Evolutionary conservation across 2,113 vertebrate genomes (phyloP), one percentile per base, ranked within the genome.

Genomic region (Malurus elegans): DNA sequence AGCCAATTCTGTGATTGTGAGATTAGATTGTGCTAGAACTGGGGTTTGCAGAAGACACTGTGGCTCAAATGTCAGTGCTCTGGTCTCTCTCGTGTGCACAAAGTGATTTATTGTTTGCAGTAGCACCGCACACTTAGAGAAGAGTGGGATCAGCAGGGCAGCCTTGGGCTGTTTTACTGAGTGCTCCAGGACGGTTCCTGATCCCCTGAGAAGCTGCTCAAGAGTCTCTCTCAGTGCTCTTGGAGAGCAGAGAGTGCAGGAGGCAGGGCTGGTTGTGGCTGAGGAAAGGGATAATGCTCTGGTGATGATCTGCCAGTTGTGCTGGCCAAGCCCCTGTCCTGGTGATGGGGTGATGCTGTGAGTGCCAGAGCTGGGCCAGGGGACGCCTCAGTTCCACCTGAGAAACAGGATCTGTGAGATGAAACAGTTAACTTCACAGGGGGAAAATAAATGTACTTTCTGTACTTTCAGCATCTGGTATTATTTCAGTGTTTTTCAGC

Each of bases 121-220:
- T 12, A 60, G 8, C 50, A 21, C 45, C 34, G 0, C 6, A 6
- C 5, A 24, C 40, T 64, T 42, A 2, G 2, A 0, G 10, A 13
- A 56, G 24, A 28, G 18, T 3, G 40, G 14, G 29, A 54, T 40
- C 10, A 65, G n/a, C 64, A 79, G 44, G 18, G 7, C 54, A 56
- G 51, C 24, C 31, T 5, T 44, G 61, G n/a, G 24, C 24, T 40
- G 40, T 42, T 70, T 81, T 12, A 32, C 12, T 44, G 81, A 65
- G 44, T 24, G 51, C 47, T 54, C 0, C 4, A 15, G 26, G 38
- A 58, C 36, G 24, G 23, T 48, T 76, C 32, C 21, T 29, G 3
- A 65, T 34, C 20, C 15, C 14, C 32, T 34, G 42, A 47, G 70
- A 31, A 61, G 36, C 10, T 73, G 26, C 8, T 65, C 51, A 24